Base-by-base conservation (phyloP, 2,888 invertebrate genomes). In the Pachydiplax longipennis region DNA sequence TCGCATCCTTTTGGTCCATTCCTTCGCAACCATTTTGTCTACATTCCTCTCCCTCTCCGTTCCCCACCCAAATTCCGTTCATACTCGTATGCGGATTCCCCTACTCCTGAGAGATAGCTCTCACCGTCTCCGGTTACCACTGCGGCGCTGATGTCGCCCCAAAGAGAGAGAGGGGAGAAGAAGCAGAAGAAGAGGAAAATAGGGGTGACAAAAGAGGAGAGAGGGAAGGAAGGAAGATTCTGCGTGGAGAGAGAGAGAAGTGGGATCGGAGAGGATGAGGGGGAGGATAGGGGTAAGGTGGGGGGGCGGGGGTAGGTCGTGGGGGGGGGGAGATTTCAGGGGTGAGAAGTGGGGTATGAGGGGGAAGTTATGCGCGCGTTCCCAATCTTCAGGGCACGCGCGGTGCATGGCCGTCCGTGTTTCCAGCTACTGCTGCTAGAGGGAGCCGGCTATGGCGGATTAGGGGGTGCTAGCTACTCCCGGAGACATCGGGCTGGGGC, bases 381-480 rank as follows among this genome's bases (percentile, higher is more conserved):
- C 1, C 58, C 35, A 18, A 44, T 37, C 40, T 35, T 31, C 31
- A 53, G 83, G 58, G 83, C 83, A 83, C 83, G 83, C 83, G 83
- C 83, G 83, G 2, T 83, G 87, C 25, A n/a, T 35, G 87, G 61
- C 87, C 35, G 87, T 37, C 22, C 87, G 35, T 40, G 61, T 87
- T 58, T 87, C 61, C 37, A 61, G 61, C 61, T 37, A 58, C 37
- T 15, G 61, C 87, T 58, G 61, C 37, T 37, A 87, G 87, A 87
- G 87, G 87, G 87, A 58, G 87, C 87, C 87, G 87, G 61, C 61
- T 87, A 87, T 87, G 87, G 87, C 87, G 87, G 87, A 65, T 87
- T 87, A 87, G 87, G 87, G 87, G 87, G 87, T 61, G 87, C 87
- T 31, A 87, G 87, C 65, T 25, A 87, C 87, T 61, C 87, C 58